These are phyloP conservation scores for Motacilla tschutschensis DNA, from an alignment of 2,113 vertebrate species.

Conservation along the genomic window DNA sequence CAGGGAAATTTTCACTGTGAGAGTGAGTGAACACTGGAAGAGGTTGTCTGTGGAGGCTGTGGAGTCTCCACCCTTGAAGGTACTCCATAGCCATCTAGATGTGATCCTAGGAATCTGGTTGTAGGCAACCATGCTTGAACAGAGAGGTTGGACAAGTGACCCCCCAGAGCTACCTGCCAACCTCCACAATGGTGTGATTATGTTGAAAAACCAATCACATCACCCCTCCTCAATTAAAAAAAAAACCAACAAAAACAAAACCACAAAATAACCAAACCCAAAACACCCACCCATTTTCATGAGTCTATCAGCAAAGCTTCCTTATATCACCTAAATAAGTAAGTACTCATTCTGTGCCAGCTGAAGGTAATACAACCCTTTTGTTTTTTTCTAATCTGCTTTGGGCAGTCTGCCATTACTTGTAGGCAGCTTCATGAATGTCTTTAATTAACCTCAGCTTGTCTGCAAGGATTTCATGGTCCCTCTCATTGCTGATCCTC, in stretches of 20 bases:
- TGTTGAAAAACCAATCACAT: not conserved
- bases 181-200: not conserved
- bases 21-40: not conserved
- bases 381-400: not conserved
- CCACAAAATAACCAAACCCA: not conserved
- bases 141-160: not conserved
- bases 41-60: not conserved
- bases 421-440: not conserved
- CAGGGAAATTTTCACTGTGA: not conserved
- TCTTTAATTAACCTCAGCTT: slow-evolving; percentile 1
- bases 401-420: slow-evolving; percentile 6
- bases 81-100: accelerated
- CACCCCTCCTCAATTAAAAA: accelerated
- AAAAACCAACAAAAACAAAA: not conserved
- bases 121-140: not conserved
- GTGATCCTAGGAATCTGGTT: not conserved
- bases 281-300: not conserved
- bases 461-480: not conserved
- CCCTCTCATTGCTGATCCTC: accelerated
- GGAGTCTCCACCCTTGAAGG: not conserved
- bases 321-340: not conserved
- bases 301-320: not conserved
- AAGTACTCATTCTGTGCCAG: not conserved
- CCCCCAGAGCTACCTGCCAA: not conserved
- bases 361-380: not conserved